Evolutionary conservation across 2,888 invertebrate species (phyloP).

Genomic region (Papilio gigon): DNA sequence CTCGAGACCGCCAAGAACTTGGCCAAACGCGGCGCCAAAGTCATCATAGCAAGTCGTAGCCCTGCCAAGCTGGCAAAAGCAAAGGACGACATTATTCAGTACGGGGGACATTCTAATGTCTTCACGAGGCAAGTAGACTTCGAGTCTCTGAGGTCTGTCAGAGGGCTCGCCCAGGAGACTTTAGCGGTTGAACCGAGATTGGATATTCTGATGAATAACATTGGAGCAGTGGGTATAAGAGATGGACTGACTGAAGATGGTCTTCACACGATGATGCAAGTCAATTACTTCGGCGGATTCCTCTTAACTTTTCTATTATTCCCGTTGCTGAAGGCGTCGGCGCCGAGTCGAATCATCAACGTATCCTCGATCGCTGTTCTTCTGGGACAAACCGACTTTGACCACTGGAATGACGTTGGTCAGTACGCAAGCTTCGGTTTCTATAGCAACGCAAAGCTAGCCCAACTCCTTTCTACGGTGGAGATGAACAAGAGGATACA

Average conservation of each 20-base stretch:
- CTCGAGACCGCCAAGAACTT: conserved; percentile 67
- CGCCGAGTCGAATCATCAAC: conserved; percentile 65
- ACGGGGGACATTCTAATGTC: conserved; percentile 56
- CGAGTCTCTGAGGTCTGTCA: conserved; percentile 76
- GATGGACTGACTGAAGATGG: conserved; percentile 82
- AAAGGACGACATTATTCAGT: conserved; percentile 51
- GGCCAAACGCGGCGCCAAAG: conserved; percentile 79
- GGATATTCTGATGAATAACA: conserved; percentile 73
- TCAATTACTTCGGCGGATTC: conserved; percentile 71
- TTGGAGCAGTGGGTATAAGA: conserved; percentile 71
- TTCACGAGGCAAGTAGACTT: conserved; percentile 73
- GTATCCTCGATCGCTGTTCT: conserved; percentile 83
- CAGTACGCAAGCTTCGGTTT: conserved; percentile 81
- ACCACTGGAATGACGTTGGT: conserved; percentile 87
- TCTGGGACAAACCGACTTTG: conserved; percentile 86
- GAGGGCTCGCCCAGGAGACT: conserved; percentile 83
- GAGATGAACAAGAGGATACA: conserved; percentile 75
- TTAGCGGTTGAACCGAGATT: conserved; percentile 72
- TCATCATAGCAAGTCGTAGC: conserved; percentile 82
- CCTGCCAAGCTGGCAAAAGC: conserved; percentile 57
- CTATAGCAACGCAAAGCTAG: conserved; percentile 80
- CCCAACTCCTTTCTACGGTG: conserved; percentile 64
- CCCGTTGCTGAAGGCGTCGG: conserved; percentile 60
- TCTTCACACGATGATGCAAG: conserved; percentile 84
- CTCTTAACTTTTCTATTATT: conserved; percentile 65